A percentile compares a stretch with the other conserved stretches of the same genome.
These are phyloP conservation scores for Rhinella marina DNA, from an alignment of 2,797 vertebrate genomes.

Conservation along the genomic window DNA sequence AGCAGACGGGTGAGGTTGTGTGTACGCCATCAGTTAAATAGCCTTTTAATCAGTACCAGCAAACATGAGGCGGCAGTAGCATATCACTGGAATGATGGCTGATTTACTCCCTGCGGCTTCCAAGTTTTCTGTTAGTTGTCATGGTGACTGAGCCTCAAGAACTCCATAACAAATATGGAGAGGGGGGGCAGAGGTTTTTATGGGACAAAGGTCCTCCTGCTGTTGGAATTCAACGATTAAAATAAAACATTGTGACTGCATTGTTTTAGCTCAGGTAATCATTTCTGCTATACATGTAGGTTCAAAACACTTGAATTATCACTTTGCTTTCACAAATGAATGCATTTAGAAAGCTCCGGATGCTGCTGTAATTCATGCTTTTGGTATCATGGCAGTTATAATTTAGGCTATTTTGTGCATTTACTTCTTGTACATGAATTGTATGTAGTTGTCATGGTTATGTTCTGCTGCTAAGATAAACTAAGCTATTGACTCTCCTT, in stretches of 20 bases:
- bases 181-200: slow-evolving; percentile 50
- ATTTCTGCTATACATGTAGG: slow-evolving; percentile 46
- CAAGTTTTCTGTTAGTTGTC: slow-evolving; percentile 56
- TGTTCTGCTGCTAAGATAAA: slow-evolving; percentile 45
- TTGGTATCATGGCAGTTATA: slow-evolving; percentile 55
- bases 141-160: slow-evolving; percentile 53
- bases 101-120: slow-evolving; percentile 52
- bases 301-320: slow-evolving; percentile 56
- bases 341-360: slow-evolving; percentile 43
- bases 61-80: slow-evolving; percentile 53
- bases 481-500: slow-evolving; percentile 43
- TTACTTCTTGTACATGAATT: slow-evolving; percentile 55
- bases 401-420: slow-evolving; percentile 57
- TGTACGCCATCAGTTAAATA: slow-evolving; percentile 39
- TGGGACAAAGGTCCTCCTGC: slow-evolving; percentile 59
- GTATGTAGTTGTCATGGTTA: slow-evolving; percentile 61
- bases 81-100: slow-evolving; percentile 53
- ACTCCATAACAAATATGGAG: slow-evolving; percentile 48
- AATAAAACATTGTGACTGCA: slow-evolving; percentile 53
- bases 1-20: background rate
- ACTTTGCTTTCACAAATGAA: slow-evolving; percentile 49
- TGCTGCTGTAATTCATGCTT: slow-evolving; percentile 51
- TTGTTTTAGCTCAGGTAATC: slow-evolving; percentile 61
- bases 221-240: slow-evolving; percentile 59
- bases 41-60: slow-evolving; percentile 47